Evolutionary conservation across 1,140 invertebrate genomes (phyloP).

Genomic region (Trialeurodes vaporariorum): DNA sequence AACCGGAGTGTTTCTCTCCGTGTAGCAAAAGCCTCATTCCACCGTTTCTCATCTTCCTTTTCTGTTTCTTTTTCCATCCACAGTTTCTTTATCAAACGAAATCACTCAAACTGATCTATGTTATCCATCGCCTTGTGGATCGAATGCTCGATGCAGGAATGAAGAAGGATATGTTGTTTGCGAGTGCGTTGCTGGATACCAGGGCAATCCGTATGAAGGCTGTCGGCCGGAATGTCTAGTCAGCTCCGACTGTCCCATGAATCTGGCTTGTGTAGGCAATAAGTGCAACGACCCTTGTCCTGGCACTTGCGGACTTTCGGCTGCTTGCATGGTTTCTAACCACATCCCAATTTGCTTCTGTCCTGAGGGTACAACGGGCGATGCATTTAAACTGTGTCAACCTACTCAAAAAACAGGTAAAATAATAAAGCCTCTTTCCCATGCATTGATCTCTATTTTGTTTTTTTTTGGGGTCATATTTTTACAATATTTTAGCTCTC

Average conservation of each 20-base stretch:
- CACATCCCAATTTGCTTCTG: conserved; percentile 59
- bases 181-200: conserved; percentile 55
- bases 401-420: conserved; percentile 16
- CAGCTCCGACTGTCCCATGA: conserved; percentile 65
- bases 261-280: conserved; percentile 59
- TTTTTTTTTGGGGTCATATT: too few relatives aligned
- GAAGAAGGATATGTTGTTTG: conserved; percentile 43
- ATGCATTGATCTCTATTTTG: too few relatives aligned
- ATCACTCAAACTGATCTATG: conserved; percentile 42
- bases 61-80: background rate
- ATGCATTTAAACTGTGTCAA: conserved; percentile 45
- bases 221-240: conserved; percentile 67
- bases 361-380: conserved; percentile 44
- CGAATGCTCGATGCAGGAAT: conserved; percentile 50
- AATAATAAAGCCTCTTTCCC: too few relatives aligned
- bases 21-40: too few relatives aligned
- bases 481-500: too few relatives aligned
- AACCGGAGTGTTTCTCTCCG: too few relatives aligned
- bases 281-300: conserved; percentile 73
- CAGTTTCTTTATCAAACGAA: conserved; percentile 7
- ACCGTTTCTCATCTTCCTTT: too few relatives aligned
- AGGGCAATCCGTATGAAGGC: conserved; percentile 64
- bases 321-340: conserved; percentile 53
- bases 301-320: conserved; percentile 50
- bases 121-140: conserved; percentile 53